Conservation (phyloP, 92 coral and sea anemone species). For the Desmophyllum pertusum region DNA sequence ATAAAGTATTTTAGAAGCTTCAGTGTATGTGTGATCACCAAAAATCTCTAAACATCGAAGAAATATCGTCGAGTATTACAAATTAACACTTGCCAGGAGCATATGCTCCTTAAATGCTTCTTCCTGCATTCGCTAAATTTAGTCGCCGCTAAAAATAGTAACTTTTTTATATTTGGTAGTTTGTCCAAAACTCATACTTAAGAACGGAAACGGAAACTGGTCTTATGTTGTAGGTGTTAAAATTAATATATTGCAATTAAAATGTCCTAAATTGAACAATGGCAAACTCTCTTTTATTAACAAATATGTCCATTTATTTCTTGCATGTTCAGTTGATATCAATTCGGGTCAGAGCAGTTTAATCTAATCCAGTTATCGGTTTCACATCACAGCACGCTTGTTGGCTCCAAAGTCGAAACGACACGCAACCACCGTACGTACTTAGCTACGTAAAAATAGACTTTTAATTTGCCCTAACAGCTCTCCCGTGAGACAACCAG, state of each 20-base stretch:
- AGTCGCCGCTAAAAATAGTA: not conserved
- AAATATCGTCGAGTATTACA: too few relatives aligned
- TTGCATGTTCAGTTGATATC: not conserved
- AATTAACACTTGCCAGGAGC: too few relatives aligned
- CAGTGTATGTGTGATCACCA: not conserved
- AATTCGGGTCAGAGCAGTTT: not conserved
- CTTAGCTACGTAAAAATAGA: constrained; percentile 9
- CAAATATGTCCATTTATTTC: not conserved
- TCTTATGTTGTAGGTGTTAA: not conserved
- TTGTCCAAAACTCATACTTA: not conserved
- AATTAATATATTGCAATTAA: not conserved
- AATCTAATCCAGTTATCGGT: constrained; percentile 18
- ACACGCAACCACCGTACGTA: not conserved
- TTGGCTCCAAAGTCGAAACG: not conserved
- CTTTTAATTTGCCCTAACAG: constrained; percentile 14
- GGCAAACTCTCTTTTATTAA: not conserved
- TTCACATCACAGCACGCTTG: not conserved
- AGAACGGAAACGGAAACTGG: not conserved
- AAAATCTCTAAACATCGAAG: too few relatives aligned
- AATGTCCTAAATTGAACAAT: not conserved
- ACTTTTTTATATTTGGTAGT: not conserved
- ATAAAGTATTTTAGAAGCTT: too few relatives aligned
- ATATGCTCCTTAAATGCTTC: too few relatives aligned
- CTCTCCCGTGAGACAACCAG: not conserved
- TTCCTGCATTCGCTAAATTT: not conserved